Evolutionary conservation across 1,140 invertebrate species (phyloP), one percentile per base, ranked within the genome.

Genomic region (Drosophila burlai): DNA sequence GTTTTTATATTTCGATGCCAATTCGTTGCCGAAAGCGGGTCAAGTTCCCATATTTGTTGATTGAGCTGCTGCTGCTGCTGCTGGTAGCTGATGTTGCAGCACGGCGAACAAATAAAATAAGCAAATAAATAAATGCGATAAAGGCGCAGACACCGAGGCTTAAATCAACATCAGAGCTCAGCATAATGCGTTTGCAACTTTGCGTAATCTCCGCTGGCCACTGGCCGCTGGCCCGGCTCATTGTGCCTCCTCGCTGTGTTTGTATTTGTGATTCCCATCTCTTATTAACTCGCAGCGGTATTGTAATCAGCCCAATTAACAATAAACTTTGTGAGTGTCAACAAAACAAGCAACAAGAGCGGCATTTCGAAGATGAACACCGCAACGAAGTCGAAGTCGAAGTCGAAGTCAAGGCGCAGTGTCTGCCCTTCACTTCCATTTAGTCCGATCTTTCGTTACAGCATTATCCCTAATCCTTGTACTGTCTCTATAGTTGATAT

Each of bases 121-220:
- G 57, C 54, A 65, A 75, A 76, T 75, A 75, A 58, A 45, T 75
- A 80, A 78, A 81, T 75, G 67, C 62, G 67, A 75, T 81, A 65
- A 78, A 79, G 64, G 68, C 73, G 68, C 77, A 69, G 73, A 83
- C 58, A 83, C 64, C 55, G 59, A 59, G 62, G 61, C 79, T 80
- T 67, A 80, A 89, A 65, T 86, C 84, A 86, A 87, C 84, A 84
- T 78, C 84, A 80, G 24, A 24, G 66, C 80, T 78, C 81, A 86
- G 66, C 80, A 89, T 87, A 87, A 89, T 83, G 83, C 80, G 78
- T 80, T 80, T 81, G 77, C 67, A 83, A 77, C 81, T 87, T 89
- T 90, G 86, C 84, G 81, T 81, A 89, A 89, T 90, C 75, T 84
- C 81, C 78, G 59, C 40, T 74, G 45, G 31, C 55, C 45, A 6